Base-by-base conservation (phyloP, 2,797 vertebrate genomes). In the Schizopygopsis malacanthus region DNA sequence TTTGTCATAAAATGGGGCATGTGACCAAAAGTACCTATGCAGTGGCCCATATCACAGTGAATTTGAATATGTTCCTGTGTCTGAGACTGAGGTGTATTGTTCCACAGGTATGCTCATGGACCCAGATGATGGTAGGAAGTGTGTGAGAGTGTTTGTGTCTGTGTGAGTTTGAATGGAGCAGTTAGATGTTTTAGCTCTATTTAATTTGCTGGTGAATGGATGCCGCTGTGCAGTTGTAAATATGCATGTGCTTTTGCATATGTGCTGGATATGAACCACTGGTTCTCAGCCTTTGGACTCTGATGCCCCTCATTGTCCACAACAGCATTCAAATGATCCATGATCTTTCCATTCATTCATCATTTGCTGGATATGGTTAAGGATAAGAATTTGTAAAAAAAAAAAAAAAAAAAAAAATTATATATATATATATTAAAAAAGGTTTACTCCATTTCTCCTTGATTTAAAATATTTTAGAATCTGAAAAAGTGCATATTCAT, bases 31-130 rank as follows among this genome's bases (percentile, higher is more conserved):
- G 8, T 71, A 47, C 47, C 7, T n/a, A 18, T 69, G 6, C 16
- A 45, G 50, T 69, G 61, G 61, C 25, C 63, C 41, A 18, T 41
- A 72, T 85, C 28, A 81, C 20, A 6, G 22, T 73, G 22, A 39
- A 71, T 81, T 85, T 71, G 67, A 85, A 72, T 61, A 47, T 61
- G 52, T 72, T 45, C 76, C 69, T 61, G 76, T 82, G 83, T 91
- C 91, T 89, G 91, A 91, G 88, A 94, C 92, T 94, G 91, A 93
- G 91, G 83, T 94, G 79, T 95, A 81, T 91, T 94, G 70, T 94
- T 92, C 91, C 93, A 90, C 95, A 96, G 96, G 95, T 94, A 89
- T 95, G 91, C 92, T 96, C 91, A 91, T 96, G 93, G 94, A 96
- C 89, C 93, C 93, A 87, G 92, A 94, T 89, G 92, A 93, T 72